These are phyloP conservation scores for Microplitis demolitor DNA, from an alignment of 1,140 invertebrate species.

Conservation along the genomic window DNA sequence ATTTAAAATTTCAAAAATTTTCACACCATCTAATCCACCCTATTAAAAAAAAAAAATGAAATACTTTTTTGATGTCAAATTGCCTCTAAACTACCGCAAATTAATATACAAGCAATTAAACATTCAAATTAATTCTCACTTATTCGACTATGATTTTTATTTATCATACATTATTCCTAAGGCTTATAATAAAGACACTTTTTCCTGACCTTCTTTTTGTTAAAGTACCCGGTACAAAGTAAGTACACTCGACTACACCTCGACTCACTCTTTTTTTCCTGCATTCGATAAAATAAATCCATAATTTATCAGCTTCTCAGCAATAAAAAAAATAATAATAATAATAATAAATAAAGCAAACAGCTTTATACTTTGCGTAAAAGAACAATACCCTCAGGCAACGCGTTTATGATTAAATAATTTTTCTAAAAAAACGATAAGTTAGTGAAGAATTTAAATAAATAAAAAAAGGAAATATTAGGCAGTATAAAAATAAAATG, in stretches of 20 bases:
- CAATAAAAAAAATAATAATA: not conserved
- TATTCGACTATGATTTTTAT: constrained; percentile 8
- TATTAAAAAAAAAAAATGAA: too few relatives aligned
- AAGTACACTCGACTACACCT: constrained; percentile 19
- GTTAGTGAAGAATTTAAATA: too few relatives aligned
- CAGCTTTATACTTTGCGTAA: not conserved
- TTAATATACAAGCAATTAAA: too few relatives aligned
- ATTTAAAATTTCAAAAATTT: too few relatives aligned
- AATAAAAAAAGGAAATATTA: not conserved
- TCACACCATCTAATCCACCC: too few relatives aligned
- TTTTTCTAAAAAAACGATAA: too few relatives aligned
- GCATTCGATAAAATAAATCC: not conserved
- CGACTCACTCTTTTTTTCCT: not conserved
- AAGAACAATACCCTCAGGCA: too few relatives aligned
- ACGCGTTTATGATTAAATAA: too few relatives aligned
- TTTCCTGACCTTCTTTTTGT: constrained; percentile 5
- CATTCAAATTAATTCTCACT: not conserved
- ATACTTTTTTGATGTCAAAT: too few relatives aligned
- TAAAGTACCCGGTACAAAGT: constrained; percentile 3
- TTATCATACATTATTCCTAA: not conserved
- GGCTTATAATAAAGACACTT: not conserved
- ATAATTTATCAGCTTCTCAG: not conserved
- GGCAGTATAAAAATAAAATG: not conserved
- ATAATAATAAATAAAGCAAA: not conserved
- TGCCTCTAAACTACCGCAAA: too few relatives aligned